Evolutionary conservation across 2,113 vertebrate species (phyloP).

Genomic region (Hyla sarda): DNA sequence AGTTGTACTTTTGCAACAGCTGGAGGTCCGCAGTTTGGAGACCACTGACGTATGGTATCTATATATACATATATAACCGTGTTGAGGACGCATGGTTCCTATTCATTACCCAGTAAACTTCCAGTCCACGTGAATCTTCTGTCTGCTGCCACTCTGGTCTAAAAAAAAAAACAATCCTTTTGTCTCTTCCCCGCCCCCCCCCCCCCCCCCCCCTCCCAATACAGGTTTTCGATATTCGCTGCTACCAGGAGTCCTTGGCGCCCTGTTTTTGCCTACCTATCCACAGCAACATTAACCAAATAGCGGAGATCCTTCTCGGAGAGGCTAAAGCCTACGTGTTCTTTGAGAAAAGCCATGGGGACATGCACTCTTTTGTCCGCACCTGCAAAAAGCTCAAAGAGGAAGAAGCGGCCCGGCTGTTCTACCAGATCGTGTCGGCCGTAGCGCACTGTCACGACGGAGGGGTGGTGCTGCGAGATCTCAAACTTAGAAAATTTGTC

Average conservation of each 20-base stretch:
- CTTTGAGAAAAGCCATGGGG: slow-evolving; percentile 95
- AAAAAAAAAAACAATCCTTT: too few relatives aligned
- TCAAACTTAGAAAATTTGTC: slow-evolving; percentile 98
- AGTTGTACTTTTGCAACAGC: too few relatives aligned
- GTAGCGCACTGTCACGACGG: slow-evolving; percentile 98
- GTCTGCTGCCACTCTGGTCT: slow-evolving; percentile 20
- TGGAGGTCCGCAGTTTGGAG: too few relatives aligned
- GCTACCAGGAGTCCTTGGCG: slow-evolving; percentile 96
- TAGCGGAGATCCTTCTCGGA: slow-evolving; percentile 95
- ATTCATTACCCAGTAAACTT: neutral
- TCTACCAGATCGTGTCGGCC: slow-evolving; percentile 95
- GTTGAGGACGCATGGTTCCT: slow-evolving; percentile 1
- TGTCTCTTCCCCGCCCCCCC: slow-evolving; percentile 50
- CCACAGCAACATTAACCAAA: slow-evolving; percentile 97
- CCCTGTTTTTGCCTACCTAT: slow-evolving; percentile 94
- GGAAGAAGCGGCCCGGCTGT: slow-evolving; percentile 94
- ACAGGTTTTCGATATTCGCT: slow-evolving; percentile 94
- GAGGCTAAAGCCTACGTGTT: slow-evolving; percentile 96
- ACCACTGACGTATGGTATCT: too few relatives aligned
- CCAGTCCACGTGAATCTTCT: neutral
- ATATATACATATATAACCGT: too few relatives aligned
- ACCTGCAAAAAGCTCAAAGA: slow-evolving; percentile 98
- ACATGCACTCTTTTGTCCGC: slow-evolving; percentile 98
- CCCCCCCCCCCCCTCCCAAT: slow-evolving; percentile 65
- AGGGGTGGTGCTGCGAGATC: slow-evolving; percentile 95